phyloP scores from a whole-genome alignment of 2,113 vertebrate species.

The Dipodomys spectabilis region DNA sequence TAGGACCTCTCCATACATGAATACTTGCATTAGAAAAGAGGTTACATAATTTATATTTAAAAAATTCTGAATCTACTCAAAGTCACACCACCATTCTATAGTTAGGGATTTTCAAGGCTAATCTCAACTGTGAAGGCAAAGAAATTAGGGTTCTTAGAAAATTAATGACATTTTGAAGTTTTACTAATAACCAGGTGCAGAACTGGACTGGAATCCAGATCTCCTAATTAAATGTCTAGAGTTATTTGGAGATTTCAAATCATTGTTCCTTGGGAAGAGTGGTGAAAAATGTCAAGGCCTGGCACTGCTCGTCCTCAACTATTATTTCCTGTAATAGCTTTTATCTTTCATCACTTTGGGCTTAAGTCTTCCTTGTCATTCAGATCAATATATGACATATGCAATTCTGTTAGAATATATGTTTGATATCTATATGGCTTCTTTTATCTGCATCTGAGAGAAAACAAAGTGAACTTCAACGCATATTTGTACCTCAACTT shows the following conservation, averaged over 20 bases:
- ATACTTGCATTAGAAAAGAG: background rate
- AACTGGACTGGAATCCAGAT: background rate
- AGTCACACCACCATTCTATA: background rate
- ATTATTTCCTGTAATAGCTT: background rate
- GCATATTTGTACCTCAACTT: background rate
- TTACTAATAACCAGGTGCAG: background rate
- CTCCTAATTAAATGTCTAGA: slow-evolving; percentile 34
- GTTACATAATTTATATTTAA: slow-evolving; percentile 1
- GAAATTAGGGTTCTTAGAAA: slow-evolving; percentile 23
- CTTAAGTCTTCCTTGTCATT: background rate
- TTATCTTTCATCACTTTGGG: background rate
- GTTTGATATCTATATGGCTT: slow-evolving; percentile 9
- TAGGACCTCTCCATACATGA: background rate
- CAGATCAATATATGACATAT: slow-evolving; percentile 5
- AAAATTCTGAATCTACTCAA: background rate
- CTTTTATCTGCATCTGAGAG: slow-evolving; percentile 12
- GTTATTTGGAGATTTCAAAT: slow-evolving; percentile 22
- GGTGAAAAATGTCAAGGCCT: background rate
- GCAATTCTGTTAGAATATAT: background rate
- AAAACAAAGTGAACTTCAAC: slow-evolving; percentile 45
- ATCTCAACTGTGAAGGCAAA: background rate
- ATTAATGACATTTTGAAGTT: background rate
- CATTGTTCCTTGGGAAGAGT: background rate
- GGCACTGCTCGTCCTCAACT: background rate
- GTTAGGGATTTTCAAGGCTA: background rate